Conservation (phyloP, 2,797 vertebrate species). For the Alcedo quadribrachys region DNA sequence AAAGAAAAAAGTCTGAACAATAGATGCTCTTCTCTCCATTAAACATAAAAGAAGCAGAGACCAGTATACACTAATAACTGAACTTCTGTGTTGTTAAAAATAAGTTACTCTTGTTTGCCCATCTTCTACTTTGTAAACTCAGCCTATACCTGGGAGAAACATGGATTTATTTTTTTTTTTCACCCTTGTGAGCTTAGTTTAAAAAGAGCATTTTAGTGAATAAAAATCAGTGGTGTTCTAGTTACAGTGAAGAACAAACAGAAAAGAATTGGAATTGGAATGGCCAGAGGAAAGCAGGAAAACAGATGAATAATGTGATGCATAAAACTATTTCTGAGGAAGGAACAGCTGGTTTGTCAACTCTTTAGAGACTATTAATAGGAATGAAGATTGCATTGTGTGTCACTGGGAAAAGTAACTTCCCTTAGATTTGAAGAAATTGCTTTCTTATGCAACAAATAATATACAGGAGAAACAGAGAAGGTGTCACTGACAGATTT, state of each 20-base stretch:
- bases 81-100: not conserved
- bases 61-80: not conserved
- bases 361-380: slow-evolving; percentile 30
- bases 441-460: not conserved
- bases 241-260: not conserved
- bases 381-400: slow-evolving; percentile 19
- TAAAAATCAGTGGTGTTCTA: not conserved
- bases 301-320: slow-evolving; percentile 1
- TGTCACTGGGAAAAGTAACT: slow-evolving; percentile 1
- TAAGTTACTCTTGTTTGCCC: not conserved
- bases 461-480: not conserved
- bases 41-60: not conserved
- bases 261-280: not conserved
- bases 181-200: not conserved
- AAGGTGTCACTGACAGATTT: not conserved
- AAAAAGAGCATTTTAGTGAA: not conserved
- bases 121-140: not conserved
- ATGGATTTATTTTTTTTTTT: not conserved
- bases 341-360: slow-evolving; percentile 46
- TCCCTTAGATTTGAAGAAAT: not conserved
- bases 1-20: not conserved
- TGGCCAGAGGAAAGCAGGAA: not conserved
- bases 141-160: not conserved
- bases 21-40: not conserved
- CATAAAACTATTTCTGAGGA: slow-evolving; percentile 18